Evolutionary conservation across 2,113 vertebrate genomes (phyloP), one percentile per base, ranked within the genome.

Genomic region (Oryzias curvinotus): DNA sequence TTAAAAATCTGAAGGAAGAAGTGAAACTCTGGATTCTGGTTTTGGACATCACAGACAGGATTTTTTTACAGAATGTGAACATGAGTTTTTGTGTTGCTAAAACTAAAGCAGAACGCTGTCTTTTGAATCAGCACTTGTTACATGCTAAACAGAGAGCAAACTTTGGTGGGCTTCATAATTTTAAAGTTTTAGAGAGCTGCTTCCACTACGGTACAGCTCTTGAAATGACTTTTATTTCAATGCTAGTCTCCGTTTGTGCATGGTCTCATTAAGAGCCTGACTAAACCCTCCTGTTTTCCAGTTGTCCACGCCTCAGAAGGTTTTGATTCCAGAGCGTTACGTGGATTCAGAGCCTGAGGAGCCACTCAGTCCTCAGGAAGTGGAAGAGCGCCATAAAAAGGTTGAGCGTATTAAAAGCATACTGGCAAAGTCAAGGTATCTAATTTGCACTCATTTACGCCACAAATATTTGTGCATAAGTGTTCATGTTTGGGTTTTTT

Each of bases 371-470:
- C 92, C 90, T 6, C 94, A 98, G 90, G 97, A 99, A 71, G 82
- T 92, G 75, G 95, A 95, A 74, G 95, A 95, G 0, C 93, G 97
- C 0, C 93, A 95, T 55, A 94, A 93, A 7, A 98, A 96, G 82
- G 95, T 96, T 28, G 94, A 98, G 87, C 96, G 96, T 78, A 98
- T 99, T 81, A 96, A 96, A 78, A 96, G 77, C 89, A 94, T 98
- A 79, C 93, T 99, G 50, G 86, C 97, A 47, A 95, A 94, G 57
- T 98, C 96, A 74, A 99, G 97, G 97, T 99, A 75, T 52, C 52
- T 44, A 5, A n/a, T 36, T 36, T 36, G 10, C 10, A 2, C 36
- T 36, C 36, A 36, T 12, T 10, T 36, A 36, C 36, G 3, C 3
- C 7, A 13, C 36, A 36, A 36, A 36, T 10, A 36, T 36, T 8